A percentile compares a stretch with the other conserved stretches of the same genome.
Conservation (phyloP, 2,888 invertebrate genomes). For the Ametastegia equiseti region DNA sequence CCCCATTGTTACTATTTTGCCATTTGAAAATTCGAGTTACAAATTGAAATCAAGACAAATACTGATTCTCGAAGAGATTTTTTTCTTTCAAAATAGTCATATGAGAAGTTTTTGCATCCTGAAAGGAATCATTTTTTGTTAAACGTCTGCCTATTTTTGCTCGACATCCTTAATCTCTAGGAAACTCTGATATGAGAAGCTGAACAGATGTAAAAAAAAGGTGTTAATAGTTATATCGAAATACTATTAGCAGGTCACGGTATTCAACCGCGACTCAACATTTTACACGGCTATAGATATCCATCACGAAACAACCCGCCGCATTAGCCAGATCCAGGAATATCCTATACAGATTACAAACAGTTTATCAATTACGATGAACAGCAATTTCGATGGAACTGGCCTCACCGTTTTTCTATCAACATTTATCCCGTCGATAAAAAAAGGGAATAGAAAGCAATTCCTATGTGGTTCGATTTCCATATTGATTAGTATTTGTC, state of each 20-base stretch:
- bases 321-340: neutral
- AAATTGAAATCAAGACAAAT: too few relatives aligned
- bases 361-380: neutral
- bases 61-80: too few relatives aligned
- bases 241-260: neutral
- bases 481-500: neutral
- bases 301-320: neutral
- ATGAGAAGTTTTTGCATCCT: too few relatives aligned
- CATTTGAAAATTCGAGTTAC: too few relatives aligned
- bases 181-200: neutral
- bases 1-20: too few relatives aligned
- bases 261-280: neutral
- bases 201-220: neutral
- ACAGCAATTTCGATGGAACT: neutral
- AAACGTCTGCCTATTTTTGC: neutral
- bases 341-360: slow-evolving; percentile 2
- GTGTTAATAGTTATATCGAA: slow-evolving; percentile 26
- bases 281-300: neutral
- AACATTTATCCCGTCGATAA: neutral
- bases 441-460: neutral
- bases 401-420: neutral
- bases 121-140: neutral
- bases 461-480: neutral
- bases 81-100: too few relatives aligned
- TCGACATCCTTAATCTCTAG: neutral